Conservation (phyloP, 2,113 vertebrate species). For the Cyrtonyx montezumae region DNA sequence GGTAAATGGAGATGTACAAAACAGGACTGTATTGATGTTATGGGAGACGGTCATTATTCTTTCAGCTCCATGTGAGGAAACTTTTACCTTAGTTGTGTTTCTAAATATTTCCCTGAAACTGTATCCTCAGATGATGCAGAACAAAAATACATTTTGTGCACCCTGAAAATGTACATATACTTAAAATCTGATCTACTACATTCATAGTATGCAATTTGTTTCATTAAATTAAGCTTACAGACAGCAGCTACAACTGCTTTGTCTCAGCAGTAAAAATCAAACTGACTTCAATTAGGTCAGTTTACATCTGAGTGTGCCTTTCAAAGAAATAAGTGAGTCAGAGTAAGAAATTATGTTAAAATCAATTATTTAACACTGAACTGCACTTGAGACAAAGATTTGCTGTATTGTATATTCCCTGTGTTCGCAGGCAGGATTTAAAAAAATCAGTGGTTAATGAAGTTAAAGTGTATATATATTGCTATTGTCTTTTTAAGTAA, state of each 20-base stretch:
- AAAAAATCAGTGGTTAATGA: constrained; percentile 2
- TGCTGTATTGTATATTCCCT: not conserved
- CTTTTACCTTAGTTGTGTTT: not conserved
- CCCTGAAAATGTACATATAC: not conserved
- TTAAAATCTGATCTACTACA: not conserved
- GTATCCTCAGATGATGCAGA: not conserved
- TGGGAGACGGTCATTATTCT: not conserved
- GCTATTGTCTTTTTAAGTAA: not conserved
- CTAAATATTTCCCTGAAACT: not conserved
- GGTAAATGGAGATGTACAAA: constrained; percentile 45
- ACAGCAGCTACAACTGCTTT: not conserved
- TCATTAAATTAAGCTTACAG: not conserved
- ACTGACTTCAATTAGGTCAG: not conserved
- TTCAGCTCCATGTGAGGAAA: not conserved
- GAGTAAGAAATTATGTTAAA: not conserved
- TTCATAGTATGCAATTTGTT: not conserved
- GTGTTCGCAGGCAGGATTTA: not conserved
- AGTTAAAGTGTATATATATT: not conserved
- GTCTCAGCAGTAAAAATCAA: not conserved
- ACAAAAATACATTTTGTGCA: not conserved
- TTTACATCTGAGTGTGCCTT: not conserved
- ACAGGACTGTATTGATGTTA: constrained; percentile 26
- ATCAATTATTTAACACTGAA: not conserved
- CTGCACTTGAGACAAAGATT: not conserved
- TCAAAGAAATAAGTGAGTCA: not conserved